phyloP scores from a whole-genome alignment of 1,140 invertebrate species.

The Sitodiplosis mosellana region DNA sequence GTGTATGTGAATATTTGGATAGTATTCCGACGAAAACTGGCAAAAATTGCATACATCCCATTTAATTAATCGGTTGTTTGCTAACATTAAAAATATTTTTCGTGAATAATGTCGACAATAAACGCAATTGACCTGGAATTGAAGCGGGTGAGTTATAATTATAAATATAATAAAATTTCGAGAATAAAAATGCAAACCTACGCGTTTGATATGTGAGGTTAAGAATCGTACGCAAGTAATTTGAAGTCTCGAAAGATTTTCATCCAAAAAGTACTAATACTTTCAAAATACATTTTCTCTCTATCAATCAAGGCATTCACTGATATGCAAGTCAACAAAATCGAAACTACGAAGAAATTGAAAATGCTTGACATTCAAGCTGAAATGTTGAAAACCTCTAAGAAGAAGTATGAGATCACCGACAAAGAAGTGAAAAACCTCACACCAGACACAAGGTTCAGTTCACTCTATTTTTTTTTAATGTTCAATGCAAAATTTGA shows the following conservation, averaged over 20 bases:
- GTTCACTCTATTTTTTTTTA: not conserved
- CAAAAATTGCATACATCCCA: no score
- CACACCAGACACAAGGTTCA: not conserved
- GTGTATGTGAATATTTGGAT: no score
- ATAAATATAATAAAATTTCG: no score
- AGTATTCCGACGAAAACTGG: no score
- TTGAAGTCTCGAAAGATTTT: no score
- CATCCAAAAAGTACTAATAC: no score
- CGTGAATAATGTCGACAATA: slow-evolving; percentile 7
- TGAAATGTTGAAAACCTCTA: slow-evolving; percentile 21
- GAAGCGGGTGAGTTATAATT: slow-evolving; percentile 20
- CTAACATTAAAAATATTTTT: no score
- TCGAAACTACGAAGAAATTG: slow-evolving; percentile 23
- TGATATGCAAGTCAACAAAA: slow-evolving; percentile 24
- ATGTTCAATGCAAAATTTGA: not conserved
- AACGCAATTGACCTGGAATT: slow-evolving; percentile 23
- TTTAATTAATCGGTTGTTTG: no score
- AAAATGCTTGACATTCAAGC: slow-evolving; percentile 24
- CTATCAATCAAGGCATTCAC: slow-evolving; percentile 16
- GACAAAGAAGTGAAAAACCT: slow-evolving; percentile 13
- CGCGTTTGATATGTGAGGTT: not conserved
- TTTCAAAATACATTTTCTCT: not conserved
- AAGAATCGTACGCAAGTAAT: no score
- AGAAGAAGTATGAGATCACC: slow-evolving; percentile 22
- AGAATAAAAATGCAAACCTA: not conserved